Evolutionary conservation across 2,797 vertebrate species (phyloP), one percentile per base, ranked within the genome.

Genomic region (Chaenodraco wilsoni): DNA sequence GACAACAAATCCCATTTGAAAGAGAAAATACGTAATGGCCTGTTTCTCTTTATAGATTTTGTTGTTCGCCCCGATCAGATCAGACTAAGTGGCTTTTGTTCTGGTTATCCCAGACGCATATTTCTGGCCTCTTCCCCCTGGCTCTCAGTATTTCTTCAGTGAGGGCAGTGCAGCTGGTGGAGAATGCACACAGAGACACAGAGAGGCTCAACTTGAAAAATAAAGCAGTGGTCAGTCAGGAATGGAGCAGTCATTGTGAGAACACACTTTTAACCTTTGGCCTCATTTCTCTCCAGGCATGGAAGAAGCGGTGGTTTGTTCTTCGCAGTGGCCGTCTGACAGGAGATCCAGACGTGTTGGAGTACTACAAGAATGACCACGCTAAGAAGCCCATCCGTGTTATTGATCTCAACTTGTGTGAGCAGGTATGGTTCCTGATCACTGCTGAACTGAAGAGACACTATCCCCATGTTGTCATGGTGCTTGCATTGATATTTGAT

Each of bases 331-430:
- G 98, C 77, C 97, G 98, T 90, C 89, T 99, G 91, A 97, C 98
- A 0, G 98, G 98, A 86, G 98, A 99, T 92, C 97, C 98, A 10
- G 98, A 99, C 79, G 97, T 99, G 66, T 79, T 99, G 95, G 98
- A 99, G 87, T 99, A 99, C 90, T 99, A 99, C 95, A 99, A 99
- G 94, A 99, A 99, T 96, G 97, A 99, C 94, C 97, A 98, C 65
- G 94, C 97, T 87, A 99, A 99, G 92, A 99, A 99, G 90, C 98
- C 98, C 70, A 99, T 99, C 82, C 97, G 98, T 62, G 97, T 99
- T 91, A 99, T 99, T 83, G 98, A 99, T 95, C 96, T 99, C 92
- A 99, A 99, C 92, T 93, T 99, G 78, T 99, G 98, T 88, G 97
- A 99, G 87, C 98, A 99, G 96, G 93, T 94, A 84, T 0, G 50